Evolutionary conservation across 53 echinoderm and acorn worm genomes (phyloP).

Genomic region (Echinometra lucunter): DNA sequence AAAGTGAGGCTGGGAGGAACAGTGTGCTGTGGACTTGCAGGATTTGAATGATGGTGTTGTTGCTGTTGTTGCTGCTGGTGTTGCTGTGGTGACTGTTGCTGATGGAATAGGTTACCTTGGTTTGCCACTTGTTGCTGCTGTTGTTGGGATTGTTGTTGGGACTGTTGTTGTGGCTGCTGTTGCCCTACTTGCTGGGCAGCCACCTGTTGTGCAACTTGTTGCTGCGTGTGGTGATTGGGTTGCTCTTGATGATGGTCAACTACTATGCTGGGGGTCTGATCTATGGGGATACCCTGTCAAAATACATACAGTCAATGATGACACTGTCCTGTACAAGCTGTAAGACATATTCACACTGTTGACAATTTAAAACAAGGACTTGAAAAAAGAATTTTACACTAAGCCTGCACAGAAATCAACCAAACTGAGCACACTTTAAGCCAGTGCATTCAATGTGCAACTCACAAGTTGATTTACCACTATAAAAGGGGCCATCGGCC

Average conservation of each 20-base stretch:
- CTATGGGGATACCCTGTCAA: conserved; percentile 63
- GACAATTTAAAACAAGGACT: no score
- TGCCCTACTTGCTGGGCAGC: conserved; percentile 68
- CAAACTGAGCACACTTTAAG: no score
- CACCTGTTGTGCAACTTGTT: conserved; percentile 71
- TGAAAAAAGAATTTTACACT: no score
- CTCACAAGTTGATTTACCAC: no score
- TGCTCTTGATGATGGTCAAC: conserved; percentile 70
- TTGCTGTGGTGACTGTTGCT: conserved; percentile 74
- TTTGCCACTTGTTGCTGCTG: conserved; percentile 71
- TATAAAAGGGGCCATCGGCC: no score
- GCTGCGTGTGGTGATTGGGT: conserved; percentile 74
- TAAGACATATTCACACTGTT: no score
- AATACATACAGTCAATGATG: neutral
- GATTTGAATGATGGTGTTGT: conserved; percentile 79
- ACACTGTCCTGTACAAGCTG: no score
- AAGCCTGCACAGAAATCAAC: no score
- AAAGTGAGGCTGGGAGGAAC: conserved; percentile 75
- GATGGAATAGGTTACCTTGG: conserved; percentile 69
- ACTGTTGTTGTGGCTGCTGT: conserved; percentile 78
- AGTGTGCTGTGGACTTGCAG: conserved; percentile 73
- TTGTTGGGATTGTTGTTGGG: conserved; percentile 68
- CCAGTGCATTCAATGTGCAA: no score
- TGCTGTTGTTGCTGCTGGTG: conserved; percentile 78
- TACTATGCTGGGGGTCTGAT: conserved; percentile 67